These are phyloP conservation scores for Nettapus auritus DNA, from an alignment of 2,113 vertebrate species.

Conservation along the genomic window DNA sequence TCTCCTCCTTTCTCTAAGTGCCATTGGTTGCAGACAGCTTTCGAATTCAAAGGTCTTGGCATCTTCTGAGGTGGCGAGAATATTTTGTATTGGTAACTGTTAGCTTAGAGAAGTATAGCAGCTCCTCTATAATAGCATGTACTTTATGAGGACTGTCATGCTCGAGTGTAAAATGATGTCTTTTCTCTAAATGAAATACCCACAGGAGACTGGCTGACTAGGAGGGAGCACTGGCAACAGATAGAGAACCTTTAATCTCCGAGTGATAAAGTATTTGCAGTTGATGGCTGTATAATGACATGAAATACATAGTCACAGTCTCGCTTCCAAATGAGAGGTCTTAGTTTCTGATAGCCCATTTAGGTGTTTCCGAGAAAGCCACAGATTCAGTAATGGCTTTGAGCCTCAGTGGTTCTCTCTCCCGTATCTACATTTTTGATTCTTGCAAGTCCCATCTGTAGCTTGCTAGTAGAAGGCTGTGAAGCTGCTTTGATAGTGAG, in stretches of 20 bases:
- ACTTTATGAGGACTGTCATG: neutral
- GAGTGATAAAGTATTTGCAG: neutral
- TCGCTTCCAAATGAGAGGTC: neutral
- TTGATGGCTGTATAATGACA: neutral
- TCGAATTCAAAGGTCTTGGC: neutral
- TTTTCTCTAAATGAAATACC: conserved; percentile 22
- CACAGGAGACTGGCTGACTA: conserved; percentile 4
- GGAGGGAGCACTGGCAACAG: neutral
- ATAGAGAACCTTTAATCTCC: conserved; percentile 27
- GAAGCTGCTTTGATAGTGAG: neutral
- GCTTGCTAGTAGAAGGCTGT: neutral
- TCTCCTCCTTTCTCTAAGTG: neutral
- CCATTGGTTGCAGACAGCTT: neutral
- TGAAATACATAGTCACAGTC: neutral
- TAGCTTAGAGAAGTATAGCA: neutral
- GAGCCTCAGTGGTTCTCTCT: neutral
- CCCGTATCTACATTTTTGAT: neutral
- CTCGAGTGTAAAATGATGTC: conserved; percentile 11
- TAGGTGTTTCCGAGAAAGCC: neutral
- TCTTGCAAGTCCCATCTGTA: neutral
- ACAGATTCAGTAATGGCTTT: neutral
- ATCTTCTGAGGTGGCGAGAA: neutral
- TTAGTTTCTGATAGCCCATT: neutral
- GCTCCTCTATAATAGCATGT: neutral
- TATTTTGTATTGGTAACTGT: neutral